Evolutionary conservation across 1,140 invertebrate genomes (phyloP), one percentile per base, ranked within the genome.

Genomic region (Calliopsis andreniformis): DNA sequence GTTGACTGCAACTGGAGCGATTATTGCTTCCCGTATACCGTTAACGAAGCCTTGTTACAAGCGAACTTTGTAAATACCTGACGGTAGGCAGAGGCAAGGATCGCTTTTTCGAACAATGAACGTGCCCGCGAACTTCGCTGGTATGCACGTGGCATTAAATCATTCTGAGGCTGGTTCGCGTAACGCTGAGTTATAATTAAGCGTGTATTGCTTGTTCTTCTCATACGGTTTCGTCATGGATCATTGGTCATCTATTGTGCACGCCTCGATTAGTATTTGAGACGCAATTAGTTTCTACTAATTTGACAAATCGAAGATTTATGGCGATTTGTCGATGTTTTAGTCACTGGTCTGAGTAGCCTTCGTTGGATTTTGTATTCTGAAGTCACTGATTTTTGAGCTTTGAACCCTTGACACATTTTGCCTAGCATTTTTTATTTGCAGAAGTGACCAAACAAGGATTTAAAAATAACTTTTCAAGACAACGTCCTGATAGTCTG

Each of bases 1-100:
- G 76, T 78, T 59, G 61, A 58, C 71, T 62, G 58, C 68, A 45
- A 68, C 55, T 64, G 56, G 35, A 43, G 30, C 72, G 72, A 79
- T 79, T 79, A 79, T 76, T 76, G 77, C 77, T 68, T 62, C 47
- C 43, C 58, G 62, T 79, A n/a, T n/a, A 79, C 73, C 77, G 72
- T 76, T 79, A 79, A 76, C 77, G 72, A 79, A 68, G 53, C 53
- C 77, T 76, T 69, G 76, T 78, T 78, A 67, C 71, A 47, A 20
- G 62, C 62, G 62, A 75, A 78, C 64, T 76, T 76, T 59, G 73
- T 69, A 59, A 69, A 76, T 76, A 53, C 73, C 73, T 39, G 45
- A 20, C 43, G 39, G 42, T 20, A 45, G 49, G 47, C 66, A 49
- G 56, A 32, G 69, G 30, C 68, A 23, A 35, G 12, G 42, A 58